Evolutionary conservation across 2,113 vertebrate genomes (phyloP).

Genomic region (Channa argus): DNA sequence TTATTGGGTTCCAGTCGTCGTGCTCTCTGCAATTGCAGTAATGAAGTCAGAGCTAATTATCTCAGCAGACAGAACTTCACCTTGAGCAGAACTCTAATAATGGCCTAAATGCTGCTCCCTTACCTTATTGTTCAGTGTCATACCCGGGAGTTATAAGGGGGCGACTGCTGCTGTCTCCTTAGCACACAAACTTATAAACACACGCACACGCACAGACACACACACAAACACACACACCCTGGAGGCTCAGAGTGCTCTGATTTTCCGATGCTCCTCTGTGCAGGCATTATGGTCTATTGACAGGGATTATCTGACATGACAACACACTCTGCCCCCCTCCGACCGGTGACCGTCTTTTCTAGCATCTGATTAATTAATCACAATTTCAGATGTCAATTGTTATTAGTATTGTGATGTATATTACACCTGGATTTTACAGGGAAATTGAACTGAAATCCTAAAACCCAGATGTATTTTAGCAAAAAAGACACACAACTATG

Average conservation of each 20-base stretch:
- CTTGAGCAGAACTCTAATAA: slow-evolving; percentile 70
- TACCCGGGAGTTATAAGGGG: slow-evolving; percentile 34
- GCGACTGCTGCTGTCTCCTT: slow-evolving; percentile 34
- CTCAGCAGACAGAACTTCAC: slow-evolving; percentile 51
- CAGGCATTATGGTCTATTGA: slow-evolving; percentile 24
- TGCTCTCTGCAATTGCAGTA: slow-evolving; percentile 52
- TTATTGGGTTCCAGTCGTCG: slow-evolving; percentile 43
- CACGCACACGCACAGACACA: slow-evolving; percentile 12
- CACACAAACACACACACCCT: slow-evolving; percentile 1
- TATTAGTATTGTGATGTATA: slow-evolving; percentile 1
- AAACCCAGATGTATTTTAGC: background rate
- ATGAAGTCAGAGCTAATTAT: slow-evolving; percentile 77
- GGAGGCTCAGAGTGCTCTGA: slow-evolving; percentile 34
- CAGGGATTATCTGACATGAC: slow-evolving; percentile 57
- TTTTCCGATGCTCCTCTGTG: slow-evolving; percentile 45
- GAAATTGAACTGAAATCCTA: background rate
- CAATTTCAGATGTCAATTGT: slow-evolving; percentile 40
- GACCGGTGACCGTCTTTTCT: slow-evolving; percentile 25
- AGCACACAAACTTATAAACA: slow-evolving; percentile 17
- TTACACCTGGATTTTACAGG: background rate
- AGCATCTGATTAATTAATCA: slow-evolving; percentile 66
- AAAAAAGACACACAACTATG: background rate
- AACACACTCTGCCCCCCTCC: slow-evolving; percentile 25
- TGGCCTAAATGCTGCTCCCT: slow-evolving; percentile 58
- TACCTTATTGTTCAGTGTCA: slow-evolving; percentile 50